Conservation (phyloP, 2,888 invertebrate genomes). For the Leptopilina drosophilae region DNA sequence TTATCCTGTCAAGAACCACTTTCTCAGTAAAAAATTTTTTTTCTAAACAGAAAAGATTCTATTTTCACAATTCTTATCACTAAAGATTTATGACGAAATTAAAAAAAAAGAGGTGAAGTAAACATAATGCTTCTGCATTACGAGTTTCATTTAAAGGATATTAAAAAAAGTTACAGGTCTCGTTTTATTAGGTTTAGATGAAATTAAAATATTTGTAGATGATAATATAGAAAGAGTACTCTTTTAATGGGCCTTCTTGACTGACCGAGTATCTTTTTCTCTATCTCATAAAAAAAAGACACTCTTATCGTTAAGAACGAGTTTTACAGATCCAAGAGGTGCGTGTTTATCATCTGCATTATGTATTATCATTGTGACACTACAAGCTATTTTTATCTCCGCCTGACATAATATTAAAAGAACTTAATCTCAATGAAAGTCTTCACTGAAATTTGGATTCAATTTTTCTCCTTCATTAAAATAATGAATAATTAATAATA, state of each 20-base stretch:
- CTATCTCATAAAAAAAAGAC: background rate
- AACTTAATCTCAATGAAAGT: slow-evolving; percentile 1
- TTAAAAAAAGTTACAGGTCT: slow-evolving; percentile 2
- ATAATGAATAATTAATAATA: too few relatives aligned
- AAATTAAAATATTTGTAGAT: slow-evolving; percentile 4
- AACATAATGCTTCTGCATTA: slow-evolving; percentile 8
- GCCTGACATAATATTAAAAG: slow-evolving; percentile 9
- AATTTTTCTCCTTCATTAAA: background rate
- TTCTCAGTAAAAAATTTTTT: background rate
- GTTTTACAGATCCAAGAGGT: slow-evolving; percentile 9
- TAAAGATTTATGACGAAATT: slow-evolving; percentile 6
- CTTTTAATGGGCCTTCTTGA: background rate
- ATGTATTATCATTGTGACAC: slow-evolving; percentile 31
- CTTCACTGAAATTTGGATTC: background rate
- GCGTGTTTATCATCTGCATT: slow-evolving; percentile 25
- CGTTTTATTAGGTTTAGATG: slow-evolving; percentile 1
- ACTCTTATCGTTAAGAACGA: slow-evolving; percentile 14
- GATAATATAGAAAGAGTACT: background rate
- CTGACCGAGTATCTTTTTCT: background rate
- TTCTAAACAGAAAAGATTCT: background rate
- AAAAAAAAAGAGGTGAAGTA: slow-evolving; percentile 8
- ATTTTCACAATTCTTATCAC: slow-evolving; percentile 19
- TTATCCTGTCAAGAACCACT: too few relatives aligned
- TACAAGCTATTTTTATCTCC: slow-evolving; percentile 5
- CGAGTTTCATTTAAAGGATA: background rate